Evolutionary conservation across 2,888 invertebrate genomes (phyloP).

Genomic region (Trichogramma evanescens): DNA sequence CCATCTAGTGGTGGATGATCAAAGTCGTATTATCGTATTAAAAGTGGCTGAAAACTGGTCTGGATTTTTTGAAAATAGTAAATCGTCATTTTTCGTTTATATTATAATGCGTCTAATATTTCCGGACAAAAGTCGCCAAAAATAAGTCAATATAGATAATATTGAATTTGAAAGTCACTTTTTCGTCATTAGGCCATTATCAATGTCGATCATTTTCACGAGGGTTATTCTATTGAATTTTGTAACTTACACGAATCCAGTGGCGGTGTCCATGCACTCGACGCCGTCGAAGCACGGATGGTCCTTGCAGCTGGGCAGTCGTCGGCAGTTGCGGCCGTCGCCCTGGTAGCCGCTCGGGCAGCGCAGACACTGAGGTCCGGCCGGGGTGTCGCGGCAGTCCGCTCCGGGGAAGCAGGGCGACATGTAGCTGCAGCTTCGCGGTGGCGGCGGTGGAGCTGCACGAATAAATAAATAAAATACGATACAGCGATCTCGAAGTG

Average conservation of each 20-base stretch:
- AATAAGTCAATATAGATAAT: no score
- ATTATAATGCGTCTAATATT: no score
- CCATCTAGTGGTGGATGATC: no score
- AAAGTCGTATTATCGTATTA: no score
- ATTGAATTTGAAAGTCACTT: neutral
- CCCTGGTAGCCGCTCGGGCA: constrained; percentile 71
- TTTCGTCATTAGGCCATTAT: neutral
- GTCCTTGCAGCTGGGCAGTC: constrained; percentile 61
- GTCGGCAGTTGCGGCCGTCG: constrained; percentile 66
- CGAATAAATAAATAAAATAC: no score
- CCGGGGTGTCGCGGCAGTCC: constrained; percentile 59
- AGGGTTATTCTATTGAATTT: neutral
- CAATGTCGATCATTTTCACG: neutral
- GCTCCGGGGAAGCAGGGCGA: constrained; percentile 54
- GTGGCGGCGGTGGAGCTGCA: constrained; percentile 29
- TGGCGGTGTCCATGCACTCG: constrained; percentile 37
- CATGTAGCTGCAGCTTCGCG: constrained; percentile 33
- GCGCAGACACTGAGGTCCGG: constrained; percentile 68
- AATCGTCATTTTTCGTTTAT: no score
- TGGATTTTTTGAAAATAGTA: no score
- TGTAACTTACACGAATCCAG: constrained; percentile 38
- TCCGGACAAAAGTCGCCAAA: no score
- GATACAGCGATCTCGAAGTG: no score
- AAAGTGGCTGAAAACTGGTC: no score
- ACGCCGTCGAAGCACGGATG: constrained; percentile 59